These are phyloP conservation scores for Phataginus tricuspis DNA, from an alignment of 2,797 vertebrate genomes.

Conservation along the genomic window DNA sequence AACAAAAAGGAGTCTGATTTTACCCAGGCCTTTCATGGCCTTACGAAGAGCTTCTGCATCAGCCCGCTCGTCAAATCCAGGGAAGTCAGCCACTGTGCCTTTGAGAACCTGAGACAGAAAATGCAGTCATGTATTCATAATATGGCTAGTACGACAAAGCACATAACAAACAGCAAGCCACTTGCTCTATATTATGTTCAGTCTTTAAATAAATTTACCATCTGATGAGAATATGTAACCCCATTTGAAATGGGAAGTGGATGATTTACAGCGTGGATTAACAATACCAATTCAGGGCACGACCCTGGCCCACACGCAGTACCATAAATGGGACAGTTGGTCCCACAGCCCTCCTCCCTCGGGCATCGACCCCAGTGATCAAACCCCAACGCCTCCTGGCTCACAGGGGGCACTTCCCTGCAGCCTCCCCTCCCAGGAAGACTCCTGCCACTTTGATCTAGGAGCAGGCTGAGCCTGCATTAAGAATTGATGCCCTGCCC, in stretches of 20 bases:
- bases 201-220: not conserved
- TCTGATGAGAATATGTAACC: not conserved
- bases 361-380: not conserved
- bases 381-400: not conserved
- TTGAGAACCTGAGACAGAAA: conserved; percentile 55
- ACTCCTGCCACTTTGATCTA: not conserved
- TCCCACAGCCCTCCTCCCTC: not conserved
- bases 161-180: not conserved
- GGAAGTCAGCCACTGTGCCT: conserved; percentile 89
- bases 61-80: conserved; percentile 92
- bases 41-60: conserved; percentile 94
- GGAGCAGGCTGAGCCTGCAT: not conserved
- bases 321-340: not conserved
- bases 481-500: not conserved
- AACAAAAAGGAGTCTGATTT: conserved; percentile 69
- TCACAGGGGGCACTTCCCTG: not conserved
- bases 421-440: not conserved
- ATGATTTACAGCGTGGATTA: not conserved
- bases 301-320: not conserved
- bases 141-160: not conserved
- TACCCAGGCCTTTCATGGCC: conserved; percentile 98
- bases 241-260: not conserved
- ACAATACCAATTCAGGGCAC: accelerated
- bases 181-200: not conserved
- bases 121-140: not conserved